Base-by-base conservation (phyloP, 92 coral and sea anemone species). In the Parazoanthus darwini region DNA sequence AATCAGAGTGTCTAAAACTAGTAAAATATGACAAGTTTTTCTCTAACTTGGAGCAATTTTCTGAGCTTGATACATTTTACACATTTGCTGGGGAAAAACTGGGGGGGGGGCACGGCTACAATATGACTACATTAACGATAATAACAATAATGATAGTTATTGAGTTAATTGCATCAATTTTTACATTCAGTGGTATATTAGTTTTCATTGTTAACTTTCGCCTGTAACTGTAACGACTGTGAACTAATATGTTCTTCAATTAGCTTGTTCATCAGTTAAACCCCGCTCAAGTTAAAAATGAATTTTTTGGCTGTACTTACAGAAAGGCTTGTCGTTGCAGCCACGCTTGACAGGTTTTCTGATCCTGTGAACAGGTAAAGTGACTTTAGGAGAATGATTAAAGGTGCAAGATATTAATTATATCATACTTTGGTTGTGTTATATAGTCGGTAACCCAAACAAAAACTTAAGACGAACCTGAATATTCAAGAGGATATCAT, bases 301-400 rank as follows among this genome's bases (percentile, higher is more conserved):
- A 70, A 44, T 8, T 33, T 20, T 22, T 51, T 35, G 18, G 65
- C 48, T 42, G 80, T 50, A 82, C 97, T 93, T 89, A 94, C 98
- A 91, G 90, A 68, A 90, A 79, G 11, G 98, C 97, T 76, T 97
- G 99, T 88, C 96, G 91, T 75, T 97, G 99, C 16, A 97, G 86
- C 99, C 99, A 97, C 10, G 91, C 94, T 90, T 97, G 98, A 79
- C 99, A 97, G 9, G 98, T 98, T 86, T 92, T 95, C 79, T 97
- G 97, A 66, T 95, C 97, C 98, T 95, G 86, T 43, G 63, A 88
- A 80, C 15, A 23, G 35, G 23, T 43, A 77, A 77, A 1, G 29
- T 9, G 50, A 79, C 16, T 20, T 25, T 29, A 51, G 9, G 42
- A 14, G 5, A 44, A 3, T 16, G n/a, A 11, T 56, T 56, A 63